Conservation (phyloP, 2,888 invertebrate genomes). For the Drosophila antonietae region DNA sequence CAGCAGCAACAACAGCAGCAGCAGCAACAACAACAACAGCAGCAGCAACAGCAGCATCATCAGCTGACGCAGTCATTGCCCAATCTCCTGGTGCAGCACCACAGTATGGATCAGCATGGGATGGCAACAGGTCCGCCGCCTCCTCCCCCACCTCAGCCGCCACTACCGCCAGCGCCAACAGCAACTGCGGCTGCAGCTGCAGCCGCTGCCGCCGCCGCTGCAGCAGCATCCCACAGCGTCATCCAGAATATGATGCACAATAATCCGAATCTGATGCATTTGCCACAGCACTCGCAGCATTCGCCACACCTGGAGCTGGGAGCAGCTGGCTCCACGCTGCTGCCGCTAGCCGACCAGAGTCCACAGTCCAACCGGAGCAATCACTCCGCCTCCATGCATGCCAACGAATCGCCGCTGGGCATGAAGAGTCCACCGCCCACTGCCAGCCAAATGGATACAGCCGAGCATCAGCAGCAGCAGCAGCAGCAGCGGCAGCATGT, state of each 20-base stretch:
- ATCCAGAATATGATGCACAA: slow-evolving; percentile 83
- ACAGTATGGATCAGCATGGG: slow-evolving; percentile 66
- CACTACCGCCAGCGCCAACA: slow-evolving; percentile 28
- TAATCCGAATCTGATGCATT: slow-evolving; percentile 82
- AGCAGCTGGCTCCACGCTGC: slow-evolving; percentile 50
- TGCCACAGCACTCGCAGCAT: slow-evolving; percentile 70
- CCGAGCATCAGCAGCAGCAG: slow-evolving; percentile 46
- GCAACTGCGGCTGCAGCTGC: slow-evolving; percentile 48
- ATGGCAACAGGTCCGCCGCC: slow-evolving; percentile 47
- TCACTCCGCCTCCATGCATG: slow-evolving; percentile 64
- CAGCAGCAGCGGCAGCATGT: slow-evolving; percentile 54
- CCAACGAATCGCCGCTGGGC: slow-evolving; percentile 62
- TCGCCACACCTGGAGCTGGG: slow-evolving; percentile 68
- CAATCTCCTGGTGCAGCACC: slow-evolving; percentile 78
- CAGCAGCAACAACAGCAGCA: slow-evolving; percentile 66
- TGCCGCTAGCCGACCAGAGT: slow-evolving; percentile 75
- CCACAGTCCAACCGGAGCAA: slow-evolving; percentile 79
- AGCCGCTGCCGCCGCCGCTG: slow-evolving; percentile 12
- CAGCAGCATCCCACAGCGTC: slow-evolving; percentile 58
- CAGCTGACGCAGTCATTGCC: slow-evolving; percentile 71
- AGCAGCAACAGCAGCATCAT: slow-evolving; percentile 34
- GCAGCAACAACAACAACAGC: neutral
- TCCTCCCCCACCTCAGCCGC: slow-evolving; percentile 38
- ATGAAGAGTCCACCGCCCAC: slow-evolving; percentile 64
- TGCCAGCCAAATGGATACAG: slow-evolving; percentile 18